Conservation (phyloP, 30 jellyfish, hydroid and myxozoan genomes). For the Pseudorhiza aurosa region DNA sequence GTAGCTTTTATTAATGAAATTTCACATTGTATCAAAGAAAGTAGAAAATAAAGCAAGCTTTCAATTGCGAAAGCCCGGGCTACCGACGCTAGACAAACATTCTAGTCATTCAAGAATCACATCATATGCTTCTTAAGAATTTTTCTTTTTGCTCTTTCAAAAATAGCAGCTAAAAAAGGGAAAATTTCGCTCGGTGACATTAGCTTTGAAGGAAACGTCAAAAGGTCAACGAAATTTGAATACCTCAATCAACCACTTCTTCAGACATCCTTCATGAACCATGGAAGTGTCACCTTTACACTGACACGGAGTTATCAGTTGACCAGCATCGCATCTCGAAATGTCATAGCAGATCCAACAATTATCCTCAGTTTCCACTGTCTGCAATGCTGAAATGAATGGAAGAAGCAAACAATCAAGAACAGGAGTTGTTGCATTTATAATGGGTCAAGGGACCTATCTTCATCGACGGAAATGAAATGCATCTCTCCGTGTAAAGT, state of each 20-base stretch:
- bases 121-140: not conserved
- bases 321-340: slow-evolving; percentile 64
- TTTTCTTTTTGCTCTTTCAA: not conserved
- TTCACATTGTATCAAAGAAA: too few relatives aligned
- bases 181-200: not conserved
- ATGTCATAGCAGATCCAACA: slow-evolving; percentile 88
- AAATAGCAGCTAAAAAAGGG: not conserved
- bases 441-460: too few relatives aligned
- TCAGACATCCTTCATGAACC: slow-evolving; percentile 86
- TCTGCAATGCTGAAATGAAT: slow-evolving; percentile 36
- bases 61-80: too few relatives aligned
- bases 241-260: slow-evolving; percentile 89
- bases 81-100: too few relatives aligned
- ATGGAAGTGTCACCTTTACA: slow-evolving; percentile 85
- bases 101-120: too few relatives aligned
- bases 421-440: too few relatives aligned
- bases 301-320: slow-evolving; percentile 74
- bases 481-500: too few relatives aligned
- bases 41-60: too few relatives aligned
- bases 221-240: not conserved
- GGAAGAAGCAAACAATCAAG: too few relatives aligned
- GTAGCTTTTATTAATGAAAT: too few relatives aligned
- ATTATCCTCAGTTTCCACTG: slow-evolving; percentile 25
- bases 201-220: not conserved
- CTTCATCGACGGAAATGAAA: too few relatives aligned